Evolutionary conservation across 2,888 invertebrate genomes (phyloP), one percentile per base, ranked within the genome.

Genomic region (Drosophila rellima): DNA sequence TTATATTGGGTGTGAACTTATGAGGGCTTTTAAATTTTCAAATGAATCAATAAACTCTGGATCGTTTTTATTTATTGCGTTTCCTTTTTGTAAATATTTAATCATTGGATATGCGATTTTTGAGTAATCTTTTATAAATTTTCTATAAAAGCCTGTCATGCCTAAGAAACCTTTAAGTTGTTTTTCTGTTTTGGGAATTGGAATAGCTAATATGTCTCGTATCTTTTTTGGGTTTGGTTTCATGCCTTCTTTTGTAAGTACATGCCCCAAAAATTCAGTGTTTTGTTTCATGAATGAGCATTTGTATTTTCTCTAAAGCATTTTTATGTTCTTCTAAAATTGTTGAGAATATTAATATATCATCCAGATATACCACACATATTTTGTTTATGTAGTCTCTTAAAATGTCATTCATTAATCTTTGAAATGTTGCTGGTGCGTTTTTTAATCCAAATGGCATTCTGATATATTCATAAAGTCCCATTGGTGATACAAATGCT

Each of bases 361-460:
- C 29, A 20, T 42, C 42, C 13, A 42, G 8, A 20, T 42, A 42
- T 2, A 45, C 29, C 2, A 10, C 8, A 15, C 47, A 47, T 2
- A 17, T 31, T 15, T 47, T 18, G 11, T 11, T 11, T 11, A 47
- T 47, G n/a, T 15, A 8, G 17, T 48, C 31, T 10, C 11, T 18
- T 1, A 31, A 31, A 11, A 48, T 11, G 2, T 26, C 45, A n/a
- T 45, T 26, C 45, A 45, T 26, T 5, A 31, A 1, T 6, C 31
- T 48, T 6, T 48, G 31, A 17, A 48, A 48, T 7, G 31, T 48
- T 5, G 47, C 15, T 31, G 31, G 45, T 8, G 45, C 26, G 8
- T 45, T 45, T 45, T 29, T 45, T 7, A 45, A 15, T 8, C 45
- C 45, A 17, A 47, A 47, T 11, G 47, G 31, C 31, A 31, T 29